Base-by-base conservation (phyloP, 2,797 vertebrate genomes). In the Schizopygopsis pylzovi region DNA sequence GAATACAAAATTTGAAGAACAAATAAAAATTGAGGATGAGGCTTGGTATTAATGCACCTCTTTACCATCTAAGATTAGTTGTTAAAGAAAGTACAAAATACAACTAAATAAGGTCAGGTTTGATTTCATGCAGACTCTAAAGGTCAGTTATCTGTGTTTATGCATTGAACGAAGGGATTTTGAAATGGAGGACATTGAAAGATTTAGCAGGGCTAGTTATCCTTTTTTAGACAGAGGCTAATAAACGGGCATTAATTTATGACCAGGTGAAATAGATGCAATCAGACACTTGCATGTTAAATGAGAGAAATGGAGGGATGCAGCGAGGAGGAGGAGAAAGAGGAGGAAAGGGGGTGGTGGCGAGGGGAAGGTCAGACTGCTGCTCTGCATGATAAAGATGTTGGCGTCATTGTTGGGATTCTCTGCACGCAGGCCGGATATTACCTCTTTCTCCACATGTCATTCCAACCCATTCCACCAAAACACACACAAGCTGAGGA, bases 321-420 rank as follows among this genome's bases (percentile, higher is more conserved):
- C 9, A 84, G 77, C 28, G 88, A 88, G 90, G 73, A 87, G 89
- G 90, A 61, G 65, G 85, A 52, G 56, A 49, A 47, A 70, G 65
- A 43, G 88, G 92, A 86, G 87, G 89, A 89, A 79, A 83, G 85
- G 77, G 78, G 86, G 88, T 90, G 91, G 88, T 45, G 88, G 88
- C 68, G 52, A 47, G 28, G 80, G 61, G 82, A 84, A 86, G 84
- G 87, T 88, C 20, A 82, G 85, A 85, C 87, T 67, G 85, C 90
- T 90, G 89, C 88, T 89, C 90, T 91, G 92, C 93, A 95, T 94
- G 90, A 92, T 92, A 94, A 95, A 92, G 91, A 82, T 92, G 86
- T 89, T 91, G 82, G 90, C 81, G 82, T 79, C 75, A 52, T 91
- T 87, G 91, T 93, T 85, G 4, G 89, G 85, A 94, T 93, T 94